phyloP scores from a whole-genome alignment of 2,113 vertebrate genomes.

The Callipepla californica region DNA sequence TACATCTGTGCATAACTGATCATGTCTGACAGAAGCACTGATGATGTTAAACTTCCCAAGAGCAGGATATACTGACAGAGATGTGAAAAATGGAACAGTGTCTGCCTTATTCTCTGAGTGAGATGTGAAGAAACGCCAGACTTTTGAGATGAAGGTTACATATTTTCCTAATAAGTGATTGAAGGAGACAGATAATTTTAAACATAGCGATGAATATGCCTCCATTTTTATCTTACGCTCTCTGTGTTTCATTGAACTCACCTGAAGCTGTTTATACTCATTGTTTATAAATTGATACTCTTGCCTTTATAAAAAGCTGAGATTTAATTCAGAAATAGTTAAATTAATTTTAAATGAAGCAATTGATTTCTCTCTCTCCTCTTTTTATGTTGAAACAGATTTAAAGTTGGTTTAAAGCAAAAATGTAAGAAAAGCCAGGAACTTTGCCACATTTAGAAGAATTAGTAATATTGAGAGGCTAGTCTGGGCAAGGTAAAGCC shows the following conservation, averaged over 20 bases:
- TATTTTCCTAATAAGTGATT: background rate
- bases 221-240: background rate
- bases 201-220: background rate
- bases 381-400: background rate
- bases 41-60: conserved; percentile 11
- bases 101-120: conserved; percentile 5
- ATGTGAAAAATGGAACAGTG: background rate
- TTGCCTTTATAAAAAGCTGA: background rate
- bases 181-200: background rate
- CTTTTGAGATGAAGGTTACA: background rate
- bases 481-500: background rate
- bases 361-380: background rate
- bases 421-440: background rate
- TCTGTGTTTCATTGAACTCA: background rate
- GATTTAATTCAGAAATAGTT: background rate
- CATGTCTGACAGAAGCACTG: conserved; percentile 8
- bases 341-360: background rate
- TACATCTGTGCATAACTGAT: background rate
- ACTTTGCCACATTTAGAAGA: background rate
- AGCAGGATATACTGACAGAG: background rate
- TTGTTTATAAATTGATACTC: background rate
- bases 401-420: background rate
- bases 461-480: background rate
- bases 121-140: background rate
- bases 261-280: background rate